Conservation (phyloP, 1,140 invertebrate genomes). For the Drosophila elegans region DNA sequence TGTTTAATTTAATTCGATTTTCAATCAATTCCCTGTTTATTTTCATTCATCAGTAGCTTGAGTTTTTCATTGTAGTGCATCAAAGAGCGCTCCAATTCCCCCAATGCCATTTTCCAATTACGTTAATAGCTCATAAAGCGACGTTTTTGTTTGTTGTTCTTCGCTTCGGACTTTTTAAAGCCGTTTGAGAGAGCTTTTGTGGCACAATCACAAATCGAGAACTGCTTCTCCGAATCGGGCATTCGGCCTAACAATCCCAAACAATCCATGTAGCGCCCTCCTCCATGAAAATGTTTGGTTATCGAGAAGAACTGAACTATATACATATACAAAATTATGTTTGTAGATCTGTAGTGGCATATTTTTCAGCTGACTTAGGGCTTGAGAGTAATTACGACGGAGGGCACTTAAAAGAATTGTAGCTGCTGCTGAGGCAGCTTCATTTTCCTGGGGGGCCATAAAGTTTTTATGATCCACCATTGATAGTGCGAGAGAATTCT, state of each 20-base stretch:
- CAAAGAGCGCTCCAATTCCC: constrained; percentile 50
- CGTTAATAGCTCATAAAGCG: constrained; percentile 79
- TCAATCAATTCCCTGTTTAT: constrained; percentile 14
- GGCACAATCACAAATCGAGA: constrained; percentile 61
- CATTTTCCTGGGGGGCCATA: constrained; percentile 52
- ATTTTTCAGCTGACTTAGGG: constrained; percentile 78
- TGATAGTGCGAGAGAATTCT: constrained; percentile 75
- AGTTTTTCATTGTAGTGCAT: constrained; percentile 45
- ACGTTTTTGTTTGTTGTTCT: constrained; percentile 77
- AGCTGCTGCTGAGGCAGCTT: constrained; percentile 58
- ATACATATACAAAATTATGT: constrained; percentile 48
- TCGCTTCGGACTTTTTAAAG: constrained; percentile 47
- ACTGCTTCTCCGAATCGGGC: constrained; percentile 66
- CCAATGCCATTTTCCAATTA: constrained; percentile 74
- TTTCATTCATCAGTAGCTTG: constrained; percentile 21
- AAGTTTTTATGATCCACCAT: constrained; percentile 80
- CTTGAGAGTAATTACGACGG: constrained; percentile 73
- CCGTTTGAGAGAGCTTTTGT: constrained; percentile 33
- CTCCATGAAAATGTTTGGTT: constrained; percentile 29
- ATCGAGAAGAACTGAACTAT: constrained; percentile 8
- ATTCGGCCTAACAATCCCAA: constrained; percentile 39
- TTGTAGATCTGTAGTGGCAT: constrained; percentile 64
- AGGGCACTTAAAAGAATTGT: constrained; percentile 79
- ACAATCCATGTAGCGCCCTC: constrained; percentile 48
- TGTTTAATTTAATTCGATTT: constrained; percentile 20